Evolutionary conservation across 2,888 invertebrate genomes (phyloP).

Genomic region (Oscheius sp.): DNA sequence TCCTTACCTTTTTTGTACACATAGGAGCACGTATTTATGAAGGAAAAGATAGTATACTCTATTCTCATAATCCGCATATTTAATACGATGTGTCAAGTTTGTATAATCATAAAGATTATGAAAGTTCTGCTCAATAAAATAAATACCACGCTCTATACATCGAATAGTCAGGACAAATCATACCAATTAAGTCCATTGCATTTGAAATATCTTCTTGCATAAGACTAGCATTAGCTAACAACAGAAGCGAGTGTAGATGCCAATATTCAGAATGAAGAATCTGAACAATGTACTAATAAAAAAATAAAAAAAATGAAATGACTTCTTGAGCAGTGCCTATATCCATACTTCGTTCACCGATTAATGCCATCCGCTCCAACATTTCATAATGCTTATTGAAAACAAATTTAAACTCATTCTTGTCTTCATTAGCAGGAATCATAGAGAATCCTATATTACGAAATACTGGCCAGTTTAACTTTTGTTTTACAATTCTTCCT

Average conservation of each 20-base stretch:
- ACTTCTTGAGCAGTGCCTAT: conserved; percentile 34
- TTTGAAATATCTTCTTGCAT: conserved; percentile 60
- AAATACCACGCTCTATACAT: conserved; percentile 79
- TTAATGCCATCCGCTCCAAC: conserved; percentile 37
- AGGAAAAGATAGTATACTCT: conserved; percentile 82
- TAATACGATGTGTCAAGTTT: conserved; percentile 74
- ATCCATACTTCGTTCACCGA: conserved; percentile 34
- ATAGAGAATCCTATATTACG: conserved; percentile 48
- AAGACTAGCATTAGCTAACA: conserved; percentile 50
- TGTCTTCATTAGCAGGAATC: conserved; percentile 33
- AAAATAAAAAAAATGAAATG: neutral
- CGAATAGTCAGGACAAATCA: too few species aligned
- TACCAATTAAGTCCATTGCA: conserved; percentile 57
- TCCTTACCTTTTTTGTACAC: conserved; percentile 73
- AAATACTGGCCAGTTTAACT: conserved; percentile 50
- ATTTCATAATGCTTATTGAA: conserved; percentile 39
- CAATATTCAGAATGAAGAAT: conserved; percentile 44
- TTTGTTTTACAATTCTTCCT: conserved; percentile 52
- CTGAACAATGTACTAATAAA: neutral
- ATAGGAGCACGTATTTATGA: conserved; percentile 82
- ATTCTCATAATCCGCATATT: conserved; percentile 84
- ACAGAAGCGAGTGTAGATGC: conserved; percentile 62
- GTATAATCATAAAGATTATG: conserved; percentile 83
- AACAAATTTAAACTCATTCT: conserved; percentile 36
- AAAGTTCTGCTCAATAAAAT: conserved; percentile 81